These are phyloP conservation scores for Eristalis tenax DNA, from an alignment of 2,888 invertebrate genomes.

Conservation along the genomic window DNA sequence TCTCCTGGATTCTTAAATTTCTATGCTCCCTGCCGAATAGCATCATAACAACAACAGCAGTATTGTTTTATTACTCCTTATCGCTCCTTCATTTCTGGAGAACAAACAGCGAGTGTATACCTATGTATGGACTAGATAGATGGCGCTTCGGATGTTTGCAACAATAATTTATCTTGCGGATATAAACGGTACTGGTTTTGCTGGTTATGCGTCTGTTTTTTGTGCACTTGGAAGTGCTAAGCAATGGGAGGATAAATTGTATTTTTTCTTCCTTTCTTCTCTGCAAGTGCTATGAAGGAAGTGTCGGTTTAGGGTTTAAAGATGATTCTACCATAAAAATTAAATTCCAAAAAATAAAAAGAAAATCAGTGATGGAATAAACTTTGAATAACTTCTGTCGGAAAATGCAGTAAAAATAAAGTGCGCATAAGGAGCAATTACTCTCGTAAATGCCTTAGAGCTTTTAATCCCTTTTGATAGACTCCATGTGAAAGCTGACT, in stretches of 20 bases:
- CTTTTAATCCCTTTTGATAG: neutral
- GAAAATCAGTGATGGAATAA: neutral
- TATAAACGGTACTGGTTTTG: slow-evolving; percentile 35
- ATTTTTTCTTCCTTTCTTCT: neutral
- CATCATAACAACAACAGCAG: slow-evolving; percentile 34
- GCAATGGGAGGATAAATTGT: slow-evolving; percentile 31
- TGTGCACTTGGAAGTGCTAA: slow-evolving; percentile 17
- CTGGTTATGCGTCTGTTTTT: slow-evolving; percentile 11
- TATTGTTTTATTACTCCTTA: slow-evolving; percentile 53
- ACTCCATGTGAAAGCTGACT: neutral
- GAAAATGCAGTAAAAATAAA: neutral
- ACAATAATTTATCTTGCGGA: slow-evolving; percentile 51
- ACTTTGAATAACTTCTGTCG: neutral
- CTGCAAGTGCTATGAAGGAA: slow-evolving; percentile 15
- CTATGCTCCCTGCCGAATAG: slow-evolving; percentile 10
- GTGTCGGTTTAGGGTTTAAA: slow-evolving; percentile 41
- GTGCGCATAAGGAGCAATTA: neutral
- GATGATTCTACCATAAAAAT: slow-evolving; percentile 29
- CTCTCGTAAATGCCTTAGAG: neutral
- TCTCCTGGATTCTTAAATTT: slow-evolving; percentile 1
- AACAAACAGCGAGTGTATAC: slow-evolving; percentile 17
- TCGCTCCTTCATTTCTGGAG: slow-evolving; percentile 34
- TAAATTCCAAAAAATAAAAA: neutral
- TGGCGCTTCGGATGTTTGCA: slow-evolving; percentile 52
- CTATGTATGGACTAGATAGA: slow-evolving; percentile 21